phyloP scores from a whole-genome alignment of 2,888 invertebrate species.

The Heteropelma amictum region DNA sequence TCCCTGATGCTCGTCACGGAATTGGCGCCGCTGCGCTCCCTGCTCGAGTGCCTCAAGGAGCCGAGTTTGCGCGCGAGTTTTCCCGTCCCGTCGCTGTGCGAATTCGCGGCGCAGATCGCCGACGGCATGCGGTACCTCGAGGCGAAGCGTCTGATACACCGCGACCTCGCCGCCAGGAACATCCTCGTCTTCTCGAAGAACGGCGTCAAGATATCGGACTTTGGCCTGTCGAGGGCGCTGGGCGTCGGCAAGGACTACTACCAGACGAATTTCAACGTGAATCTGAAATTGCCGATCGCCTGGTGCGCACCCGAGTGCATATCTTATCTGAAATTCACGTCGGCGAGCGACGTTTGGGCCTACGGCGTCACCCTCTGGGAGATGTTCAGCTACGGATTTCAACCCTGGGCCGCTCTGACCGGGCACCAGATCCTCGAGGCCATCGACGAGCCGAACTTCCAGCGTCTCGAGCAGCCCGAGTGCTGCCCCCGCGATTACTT shows the following conservation, averaged over 20 bases:
- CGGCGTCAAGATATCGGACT: conserved; percentile 98
- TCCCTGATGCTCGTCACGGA: conserved; percentile 92
- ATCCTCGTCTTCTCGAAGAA: conserved; percentile 98
- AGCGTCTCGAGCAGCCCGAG: conserved; percentile 94
- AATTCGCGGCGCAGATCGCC: conserved; percentile 97
- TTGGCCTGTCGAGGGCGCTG: conserved; percentile 95
- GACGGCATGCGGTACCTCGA: conserved; percentile 99
- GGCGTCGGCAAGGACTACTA: conserved; percentile 99
- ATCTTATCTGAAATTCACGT: conserved; percentile 96
- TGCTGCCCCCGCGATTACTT: conserved; percentile 97
- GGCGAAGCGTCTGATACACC: conserved; percentile 96
- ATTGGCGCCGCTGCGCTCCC: conserved; percentile 94
- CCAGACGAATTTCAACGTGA: conserved; percentile 98
- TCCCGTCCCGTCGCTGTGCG: conserved; percentile 94
- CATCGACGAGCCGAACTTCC: conserved; percentile 94
- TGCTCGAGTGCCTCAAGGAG: conserved; percentile 97
- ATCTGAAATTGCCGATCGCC: conserved; percentile 97
- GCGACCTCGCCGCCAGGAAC: conserved; percentile 98
- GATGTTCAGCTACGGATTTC: conserved; percentile 99
- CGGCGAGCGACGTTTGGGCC: conserved; percentile 98
- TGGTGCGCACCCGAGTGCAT: conserved; percentile 99
- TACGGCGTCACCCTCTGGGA: conserved; percentile 99
- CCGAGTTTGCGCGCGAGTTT: conserved; percentile 93
- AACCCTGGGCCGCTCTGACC: conserved; percentile 97
- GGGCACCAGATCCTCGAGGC: conserved; percentile 97